phyloP scores from a whole-genome alignment of 2,888 invertebrate species.

The Idaea aversata region DNA sequence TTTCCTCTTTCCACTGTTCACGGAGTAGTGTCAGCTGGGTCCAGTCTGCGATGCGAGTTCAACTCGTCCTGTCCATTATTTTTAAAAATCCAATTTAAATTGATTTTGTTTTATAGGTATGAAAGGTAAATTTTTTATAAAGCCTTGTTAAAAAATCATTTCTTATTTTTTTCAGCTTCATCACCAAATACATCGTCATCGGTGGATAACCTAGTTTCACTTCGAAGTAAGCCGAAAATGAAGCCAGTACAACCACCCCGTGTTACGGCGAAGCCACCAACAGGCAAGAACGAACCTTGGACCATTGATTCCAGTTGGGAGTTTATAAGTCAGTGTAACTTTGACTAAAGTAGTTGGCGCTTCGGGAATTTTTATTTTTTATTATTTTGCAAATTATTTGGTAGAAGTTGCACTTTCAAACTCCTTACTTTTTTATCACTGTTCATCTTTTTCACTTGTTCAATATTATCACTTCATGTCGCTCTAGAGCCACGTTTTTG shows the following conservation, averaged over 20 bases:
- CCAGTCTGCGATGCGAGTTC: too few species aligned
- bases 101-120: too few species aligned
- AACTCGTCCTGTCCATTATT: too few species aligned
- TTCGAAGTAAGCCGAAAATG: slow-evolving; percentile 81
- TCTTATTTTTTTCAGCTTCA: slow-evolving; percentile 56
- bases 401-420: slow-evolving; percentile 35
- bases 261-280: slow-evolving; percentile 70
- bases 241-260: slow-evolving; percentile 87
- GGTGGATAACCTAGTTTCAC: slow-evolving; percentile 83
- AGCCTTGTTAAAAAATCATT: neutral
- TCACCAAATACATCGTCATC: slow-evolving; percentile 83
- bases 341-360: slow-evolving; percentile 35
- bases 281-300: slow-evolving; percentile 84
- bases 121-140: neutral
- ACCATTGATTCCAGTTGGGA: slow-evolving; percentile 95
- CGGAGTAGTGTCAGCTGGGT: too few species aligned
- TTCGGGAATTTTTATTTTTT: slow-evolving; percentile 26
- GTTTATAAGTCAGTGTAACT: slow-evolving; percentile 85
- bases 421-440: slow-evolving; percentile 16
- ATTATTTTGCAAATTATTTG: slow-evolving; percentile 24
- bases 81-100: too few species aligned
- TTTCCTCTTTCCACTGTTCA: too few species aligned
- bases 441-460: slow-evolving; percentile 17
- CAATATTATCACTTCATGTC: slow-evolving; percentile 5
- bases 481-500: slow-evolving; percentile 4